These are phyloP conservation scores for Pristionchus mayeri DNA, from an alignment of 2,888 invertebrate genomes.

Conservation along the genomic window DNA sequence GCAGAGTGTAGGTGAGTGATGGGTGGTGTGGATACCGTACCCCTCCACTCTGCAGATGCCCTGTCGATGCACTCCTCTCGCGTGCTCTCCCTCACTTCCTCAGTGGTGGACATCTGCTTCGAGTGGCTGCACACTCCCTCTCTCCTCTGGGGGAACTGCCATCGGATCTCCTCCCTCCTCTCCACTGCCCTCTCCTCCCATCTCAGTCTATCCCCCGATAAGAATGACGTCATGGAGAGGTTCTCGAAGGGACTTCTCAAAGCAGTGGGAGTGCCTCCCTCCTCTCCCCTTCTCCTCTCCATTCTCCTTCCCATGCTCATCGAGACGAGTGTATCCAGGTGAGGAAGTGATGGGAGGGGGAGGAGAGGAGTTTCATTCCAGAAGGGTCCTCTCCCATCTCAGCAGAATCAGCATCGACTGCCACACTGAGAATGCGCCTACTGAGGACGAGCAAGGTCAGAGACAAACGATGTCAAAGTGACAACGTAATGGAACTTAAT, in stretches of 20 bases:
- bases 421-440: constrained; percentile 22
- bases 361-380: background rate
- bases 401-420: constrained; percentile 40
- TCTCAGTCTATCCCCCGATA: constrained; percentile 37
- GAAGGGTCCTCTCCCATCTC: background rate
- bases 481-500: too few species aligned
- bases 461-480: too few species aligned
- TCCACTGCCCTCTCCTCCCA: constrained; percentile 40
- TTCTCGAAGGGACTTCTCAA: constrained; percentile 31
- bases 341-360: background rate
- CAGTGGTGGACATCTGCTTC: constrained; percentile 39
- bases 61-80: background rate
- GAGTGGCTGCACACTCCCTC: constrained; percentile 6
- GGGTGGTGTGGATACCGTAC: background rate
- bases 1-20: constrained; percentile 32
- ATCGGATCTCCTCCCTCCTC: constrained; percentile 8
- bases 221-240: constrained; percentile 2
- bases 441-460: constrained; percentile 18
- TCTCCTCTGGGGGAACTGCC: background rate
- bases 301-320: constrained; percentile 7
- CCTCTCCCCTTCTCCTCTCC: constrained; percentile 26
- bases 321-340: constrained; percentile 43
- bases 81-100: constrained; percentile 38
- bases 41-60: background rate
- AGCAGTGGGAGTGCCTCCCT: constrained; percentile 7